A percentile compares a stretch with the other conserved stretches of the same genome.
phyloP scores from a whole-genome alignment of 2,113 vertebrate species.

The Irena cyanogastra region DNA sequence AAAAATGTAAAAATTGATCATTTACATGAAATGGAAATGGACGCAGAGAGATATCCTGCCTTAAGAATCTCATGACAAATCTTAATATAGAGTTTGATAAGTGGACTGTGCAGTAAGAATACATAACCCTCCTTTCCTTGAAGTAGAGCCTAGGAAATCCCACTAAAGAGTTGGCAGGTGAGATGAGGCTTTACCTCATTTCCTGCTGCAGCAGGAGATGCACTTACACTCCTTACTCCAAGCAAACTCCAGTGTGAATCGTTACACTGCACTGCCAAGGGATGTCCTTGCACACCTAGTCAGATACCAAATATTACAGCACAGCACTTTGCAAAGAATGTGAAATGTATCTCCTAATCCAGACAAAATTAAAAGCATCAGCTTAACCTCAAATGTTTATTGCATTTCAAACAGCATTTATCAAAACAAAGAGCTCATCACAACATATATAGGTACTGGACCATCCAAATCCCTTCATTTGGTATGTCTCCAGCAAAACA shows the following conservation, averaged over 20 bases:
- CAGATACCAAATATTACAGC: background rate
- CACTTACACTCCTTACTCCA: background rate
- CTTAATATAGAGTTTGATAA: background rate
- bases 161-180: background rate
- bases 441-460: background rate
- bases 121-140: background rate
- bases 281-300: background rate
- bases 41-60: background rate
- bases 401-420: constrained; percentile 14
- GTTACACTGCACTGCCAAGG: background rate
- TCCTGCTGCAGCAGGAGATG: background rate
- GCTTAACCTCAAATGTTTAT: background rate
- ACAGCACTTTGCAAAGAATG: background rate
- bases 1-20: background rate
- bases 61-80: background rate
- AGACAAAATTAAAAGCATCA: constrained; percentile 11
- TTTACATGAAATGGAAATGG: rapidly evolving
- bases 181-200: background rate
- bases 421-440: constrained; percentile 26
- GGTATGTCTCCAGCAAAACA: background rate
- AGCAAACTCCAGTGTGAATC: background rate
- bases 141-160: background rate
- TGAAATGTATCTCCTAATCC: background rate
- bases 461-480: background rate
- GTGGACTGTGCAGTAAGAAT: background rate